These are phyloP conservation scores for Caenorhabditis briggsae DNA, from an alignment of 1,140 invertebrate genomes.

Conservation along the genomic window DNA sequence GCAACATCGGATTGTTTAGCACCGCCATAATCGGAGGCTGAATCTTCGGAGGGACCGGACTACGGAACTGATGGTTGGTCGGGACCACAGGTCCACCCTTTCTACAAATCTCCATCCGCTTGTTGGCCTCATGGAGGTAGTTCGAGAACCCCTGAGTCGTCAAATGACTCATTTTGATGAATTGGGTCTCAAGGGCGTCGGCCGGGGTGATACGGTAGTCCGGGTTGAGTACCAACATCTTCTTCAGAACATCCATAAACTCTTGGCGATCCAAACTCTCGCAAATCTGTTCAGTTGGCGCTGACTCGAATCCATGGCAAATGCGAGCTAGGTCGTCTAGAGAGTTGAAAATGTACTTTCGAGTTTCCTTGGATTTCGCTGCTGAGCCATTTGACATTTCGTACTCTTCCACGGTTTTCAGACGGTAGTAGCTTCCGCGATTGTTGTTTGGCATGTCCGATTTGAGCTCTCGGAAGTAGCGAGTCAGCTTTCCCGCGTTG, in stretches of 20 bases:
- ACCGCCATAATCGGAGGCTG: constrained; percentile 27
- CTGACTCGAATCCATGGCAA: constrained; percentile 56
- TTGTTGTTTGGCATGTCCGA: constrained; percentile 50
- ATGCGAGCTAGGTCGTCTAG: constrained; percentile 94
- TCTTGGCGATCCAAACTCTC: constrained; percentile 69
- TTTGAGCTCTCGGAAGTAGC: constrained; percentile 88
- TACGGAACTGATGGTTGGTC: background rate
- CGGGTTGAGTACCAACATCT: constrained; percentile 76
- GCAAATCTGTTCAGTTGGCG: constrained; percentile 58
- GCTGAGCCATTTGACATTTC: constrained; percentile 95
- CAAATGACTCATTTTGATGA: constrained; percentile 76
- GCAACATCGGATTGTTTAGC: background rate
- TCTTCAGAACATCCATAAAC: constrained; percentile 76
- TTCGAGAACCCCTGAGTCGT: constrained; percentile 66
- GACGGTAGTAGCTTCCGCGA: constrained; percentile 69
- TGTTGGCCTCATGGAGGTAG: constrained; percentile 69
- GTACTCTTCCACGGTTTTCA: constrained; percentile 93
- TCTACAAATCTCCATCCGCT: constrained; percentile 66
- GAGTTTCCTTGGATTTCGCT: constrained; percentile 94
- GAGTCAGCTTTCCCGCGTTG: constrained; percentile 95
- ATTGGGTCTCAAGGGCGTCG: constrained; percentile 73
- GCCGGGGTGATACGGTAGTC: constrained; percentile 72
- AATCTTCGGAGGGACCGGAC: background rate
- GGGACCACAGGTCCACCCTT: background rate
- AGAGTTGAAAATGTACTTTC: constrained; percentile 99